These are phyloP conservation scores for Champsocephalus esox DNA, from an alignment of 2,797 vertebrate species.

Conservation along the genomic window DNA sequence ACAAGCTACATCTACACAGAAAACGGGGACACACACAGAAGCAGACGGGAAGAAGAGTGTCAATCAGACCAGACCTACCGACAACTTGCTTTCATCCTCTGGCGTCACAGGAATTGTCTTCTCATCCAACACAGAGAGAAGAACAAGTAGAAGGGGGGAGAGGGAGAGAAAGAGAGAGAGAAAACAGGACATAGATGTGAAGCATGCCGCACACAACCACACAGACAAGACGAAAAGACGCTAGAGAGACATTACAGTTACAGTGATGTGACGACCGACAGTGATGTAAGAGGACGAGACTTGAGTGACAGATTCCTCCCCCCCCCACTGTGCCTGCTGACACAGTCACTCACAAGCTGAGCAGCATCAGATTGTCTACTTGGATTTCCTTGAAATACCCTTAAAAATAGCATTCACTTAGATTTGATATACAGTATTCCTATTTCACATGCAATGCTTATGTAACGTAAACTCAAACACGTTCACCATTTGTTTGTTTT, in stretches of 20 bases:
- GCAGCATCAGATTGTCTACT: constrained; percentile 38
- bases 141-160: constrained; percentile 74
- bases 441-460: too few relatives aligned
- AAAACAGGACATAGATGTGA: constrained; percentile 85
- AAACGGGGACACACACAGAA: constrained; percentile 70
- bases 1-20: constrained; percentile 57
- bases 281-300: constrained; percentile 69
- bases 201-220: constrained; percentile 78
- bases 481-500: too few relatives aligned
- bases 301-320: constrained; percentile 57
- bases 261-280: constrained; percentile 56
- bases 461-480: too few relatives aligned
- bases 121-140: constrained; percentile 84
- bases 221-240: constrained; percentile 66
- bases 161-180: constrained; percentile 47
- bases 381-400: constrained; percentile 37
- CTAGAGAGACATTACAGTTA: constrained; percentile 61
- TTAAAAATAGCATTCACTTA: constrained; percentile 36
- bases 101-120: constrained; percentile 86
- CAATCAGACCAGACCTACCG: constrained; percentile 89
- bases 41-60: constrained; percentile 58
- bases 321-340: constrained; percentile 28
- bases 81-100: constrained; percentile 92
- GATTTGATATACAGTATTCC: too few relatives aligned
- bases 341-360: constrained; percentile 39